These are phyloP conservation scores for Cosmorhoe ocellata DNA, from an alignment of 2,888 invertebrate species.

Conservation along the genomic window DNA sequence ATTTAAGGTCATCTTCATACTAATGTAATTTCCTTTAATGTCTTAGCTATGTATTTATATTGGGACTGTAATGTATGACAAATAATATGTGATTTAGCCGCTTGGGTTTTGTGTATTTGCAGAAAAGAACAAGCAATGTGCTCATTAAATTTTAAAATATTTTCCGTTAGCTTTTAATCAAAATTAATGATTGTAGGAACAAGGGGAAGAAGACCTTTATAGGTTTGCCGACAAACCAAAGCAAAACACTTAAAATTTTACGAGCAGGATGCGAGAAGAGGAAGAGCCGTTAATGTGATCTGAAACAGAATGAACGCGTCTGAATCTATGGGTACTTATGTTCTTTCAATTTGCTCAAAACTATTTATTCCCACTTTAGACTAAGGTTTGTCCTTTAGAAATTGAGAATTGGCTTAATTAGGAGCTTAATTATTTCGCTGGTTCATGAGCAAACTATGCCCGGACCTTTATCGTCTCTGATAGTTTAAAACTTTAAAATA, in stretches of 20 bases:
- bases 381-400: too few relatives aligned
- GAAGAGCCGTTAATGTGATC: slow-evolving; percentile 31
- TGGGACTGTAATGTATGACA: slow-evolving; percentile 19
- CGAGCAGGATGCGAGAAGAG: slow-evolving; percentile 45
- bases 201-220: slow-evolving; percentile 23
- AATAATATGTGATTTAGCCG: slow-evolving; percentile 13
- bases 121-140: too few relatives aligned
- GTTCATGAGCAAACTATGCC: too few relatives aligned
- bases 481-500: too few relatives aligned
- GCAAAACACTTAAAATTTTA: slow-evolving; percentile 49
- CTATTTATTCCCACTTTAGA: too few relatives aligned
- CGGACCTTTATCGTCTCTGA: too few relatives aligned
- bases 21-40: slow-evolving; percentile 33
- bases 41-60: slow-evolving; percentile 22
- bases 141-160: too few relatives aligned
- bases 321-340: background rate
- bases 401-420: too few relatives aligned
- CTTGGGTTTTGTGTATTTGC: background rate
- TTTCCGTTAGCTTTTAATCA: too few relatives aligned
- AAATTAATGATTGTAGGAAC: slow-evolving; percentile 6
- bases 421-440: too few relatives aligned
- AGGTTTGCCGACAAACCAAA: slow-evolving; percentile 40
- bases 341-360: background rate
- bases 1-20: slow-evolving; percentile 29
- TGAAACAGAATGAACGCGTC: slow-evolving; percentile 14